A percentile compares a stretch with the other conserved stretches of the same genome.
phyloP scores from a whole-genome alignment of 30 jellyfish, hydroid and myxozoan species.

The Sanderia malayensis region DNA sequence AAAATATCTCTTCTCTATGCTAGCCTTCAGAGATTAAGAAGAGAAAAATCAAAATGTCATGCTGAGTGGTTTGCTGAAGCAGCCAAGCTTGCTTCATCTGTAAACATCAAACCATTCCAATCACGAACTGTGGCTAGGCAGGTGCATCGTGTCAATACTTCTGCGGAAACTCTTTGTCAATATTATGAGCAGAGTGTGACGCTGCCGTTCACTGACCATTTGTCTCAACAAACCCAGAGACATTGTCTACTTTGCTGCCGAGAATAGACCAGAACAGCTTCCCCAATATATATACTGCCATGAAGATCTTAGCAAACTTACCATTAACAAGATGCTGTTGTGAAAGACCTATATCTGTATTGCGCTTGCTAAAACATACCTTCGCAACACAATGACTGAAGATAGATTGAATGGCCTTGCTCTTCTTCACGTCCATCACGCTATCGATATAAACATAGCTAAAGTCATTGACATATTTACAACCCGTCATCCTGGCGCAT shows the following conservation, averaged over 20 bases:
- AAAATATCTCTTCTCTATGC: conserved; percentile 23
- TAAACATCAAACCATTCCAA: conserved; percentile 10
- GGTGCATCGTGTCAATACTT: conserved; percentile 20
- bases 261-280: conserved; percentile 19
- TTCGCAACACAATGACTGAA: conserved; percentile 40
- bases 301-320: conserved; percentile 50
- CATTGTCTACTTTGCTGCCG: conserved; percentile 22
- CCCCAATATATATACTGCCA: conserved; percentile 57
- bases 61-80: conserved; percentile 33
- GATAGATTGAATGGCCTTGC: conserved; percentile 37
- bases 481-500: conserved; percentile 41
- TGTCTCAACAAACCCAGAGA: conserved; percentile 9
- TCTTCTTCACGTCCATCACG: conserved; percentile 43
- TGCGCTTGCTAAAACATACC: conserved; percentile 47
- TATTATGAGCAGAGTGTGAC: conserved; percentile 24
- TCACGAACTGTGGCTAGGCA: conserved; percentile 42
- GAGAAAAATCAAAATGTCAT: conserved; percentile 9
- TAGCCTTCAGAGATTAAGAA: conserved; percentile 2
- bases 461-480: conserved; percentile 42
- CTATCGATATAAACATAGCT: conserved; percentile 1
- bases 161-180: conserved; percentile 26
- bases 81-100: conserved; percentile 18
- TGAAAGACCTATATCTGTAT: conserved; percentile 54
- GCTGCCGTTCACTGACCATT: conserved; percentile 57
- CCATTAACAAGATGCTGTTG: conserved; percentile 73